Conservation (phyloP, 1,140 invertebrate species). For the Amphibalanus amphitrite region DNA sequence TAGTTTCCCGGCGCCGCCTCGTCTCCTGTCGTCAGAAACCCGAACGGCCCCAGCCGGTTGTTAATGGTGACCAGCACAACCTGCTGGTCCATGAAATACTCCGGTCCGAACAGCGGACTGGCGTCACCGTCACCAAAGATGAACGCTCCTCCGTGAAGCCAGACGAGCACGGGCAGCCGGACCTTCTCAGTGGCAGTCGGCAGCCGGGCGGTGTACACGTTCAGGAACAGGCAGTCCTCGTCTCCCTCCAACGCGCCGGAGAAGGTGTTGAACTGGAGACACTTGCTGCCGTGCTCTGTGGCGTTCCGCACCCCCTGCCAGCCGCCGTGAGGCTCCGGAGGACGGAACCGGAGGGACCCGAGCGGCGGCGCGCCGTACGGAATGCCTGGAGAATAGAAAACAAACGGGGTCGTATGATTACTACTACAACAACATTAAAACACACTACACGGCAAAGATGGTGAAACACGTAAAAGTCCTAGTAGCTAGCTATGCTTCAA, state of each 20-base stretch:
- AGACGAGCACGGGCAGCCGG: slow-evolving; percentile 21
- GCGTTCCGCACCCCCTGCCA: neutral
- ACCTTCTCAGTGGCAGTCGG: neutral
- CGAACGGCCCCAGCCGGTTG: slow-evolving; percentile 13
- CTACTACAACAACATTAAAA: neutral
- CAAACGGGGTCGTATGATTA: no score
- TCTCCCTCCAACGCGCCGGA: neutral
- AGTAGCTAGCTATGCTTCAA: no score
- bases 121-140: slow-evolving; percentile 6
- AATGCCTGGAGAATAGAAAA: no score
- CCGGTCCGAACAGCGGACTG: slow-evolving; percentile 6
- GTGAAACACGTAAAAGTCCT: neutral
- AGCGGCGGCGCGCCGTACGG: neutral
- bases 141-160: slow-evolving; percentile 21
- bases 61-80: slow-evolving; percentile 17
- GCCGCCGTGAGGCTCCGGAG: neutral
- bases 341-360: neutral
- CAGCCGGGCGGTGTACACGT: neutral
- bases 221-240: slow-evolving; percentile 6
- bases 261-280: neutral
- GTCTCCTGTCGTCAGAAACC: slow-evolving; percentile 25
- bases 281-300: neutral
- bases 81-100: slow-evolving; percentile 8
- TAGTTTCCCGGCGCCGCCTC: slow-evolving; percentile 24
- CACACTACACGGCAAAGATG: no score